Conservation (phyloP, 2,113 vertebrate genomes). For the Zonotrichia leucophrys region DNA sequence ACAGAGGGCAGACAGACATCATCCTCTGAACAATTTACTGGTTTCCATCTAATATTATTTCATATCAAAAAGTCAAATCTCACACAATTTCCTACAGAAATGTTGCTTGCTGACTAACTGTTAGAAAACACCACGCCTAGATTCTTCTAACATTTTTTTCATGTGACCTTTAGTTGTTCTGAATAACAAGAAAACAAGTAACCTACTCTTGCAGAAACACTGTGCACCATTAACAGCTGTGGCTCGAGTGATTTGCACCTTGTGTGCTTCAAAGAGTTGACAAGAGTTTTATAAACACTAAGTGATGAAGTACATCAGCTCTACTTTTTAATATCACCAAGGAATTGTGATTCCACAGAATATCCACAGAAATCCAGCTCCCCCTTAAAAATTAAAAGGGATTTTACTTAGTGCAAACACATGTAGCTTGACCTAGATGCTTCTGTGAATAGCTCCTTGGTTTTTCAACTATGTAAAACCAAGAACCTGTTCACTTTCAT, state of each 20-base stretch:
- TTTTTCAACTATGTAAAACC: not conserved
- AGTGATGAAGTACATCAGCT: not conserved
- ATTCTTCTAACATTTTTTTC: not conserved
- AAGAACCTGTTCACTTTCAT: not conserved
- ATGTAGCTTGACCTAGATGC: not conserved
- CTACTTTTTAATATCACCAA: not conserved
- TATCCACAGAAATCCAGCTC: not conserved
- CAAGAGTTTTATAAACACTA: not conserved
- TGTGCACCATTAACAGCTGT: not conserved
- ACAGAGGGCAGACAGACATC: not conserved
- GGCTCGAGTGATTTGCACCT: not conserved
- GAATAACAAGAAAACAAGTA: not conserved
- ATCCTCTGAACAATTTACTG: not conserved
- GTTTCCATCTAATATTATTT: not conserved
- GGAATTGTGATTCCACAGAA: no score
- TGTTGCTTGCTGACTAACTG: not conserved
- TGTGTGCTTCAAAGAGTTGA: not conserved
- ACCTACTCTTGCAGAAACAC: not conserved
- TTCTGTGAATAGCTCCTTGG: not conserved
- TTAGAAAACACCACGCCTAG: not conserved
- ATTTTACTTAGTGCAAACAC: not conserved
- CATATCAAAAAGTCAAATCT: constrained; percentile 22
- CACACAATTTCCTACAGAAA: not conserved
- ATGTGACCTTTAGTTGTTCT: not conserved
- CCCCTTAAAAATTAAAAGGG: not conserved